Base-by-base conservation (phyloP, 2,797 vertebrate species). In the Gymnoscopelus microlampas region DNA sequence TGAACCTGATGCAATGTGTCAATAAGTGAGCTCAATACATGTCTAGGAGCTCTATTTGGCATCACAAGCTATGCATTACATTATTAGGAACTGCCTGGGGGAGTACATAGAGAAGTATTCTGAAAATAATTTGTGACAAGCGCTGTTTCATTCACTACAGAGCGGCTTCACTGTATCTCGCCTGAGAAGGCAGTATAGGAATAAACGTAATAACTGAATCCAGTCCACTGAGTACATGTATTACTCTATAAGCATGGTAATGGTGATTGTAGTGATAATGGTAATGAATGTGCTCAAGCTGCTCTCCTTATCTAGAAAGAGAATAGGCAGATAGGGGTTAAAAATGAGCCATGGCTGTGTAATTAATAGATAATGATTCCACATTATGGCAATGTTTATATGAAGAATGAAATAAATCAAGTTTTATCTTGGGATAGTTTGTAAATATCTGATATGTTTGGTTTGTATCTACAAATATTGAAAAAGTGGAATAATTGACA, bases 221-320 rank as follows among this genome's bases (percentile, higher is more conserved):
- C 70, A 29, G 68, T 69, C 39, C 4, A 48, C 39, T 76, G 53
- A 85, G 57, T 0, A 19, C 24, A 23, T 71, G 80, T 86, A 87
- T 87, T 88, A 87, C 82, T 77, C 85, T 81, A 79, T 85, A 71
- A 59, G 26, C 69, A 49, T 7, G 73, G 77, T 89, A 85, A 89
- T 81, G 84, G 85, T 83, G 86, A 87, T 87, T 85, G 80, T 83
- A 81, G 89, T 84, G 87, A 87, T 88, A 87, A 89, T 92, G 81
- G 70, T 88, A 92, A 92, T 90, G 86, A 91, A 90, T 85, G 80
- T 88, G 86, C 86, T 88, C 90, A 91, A 89, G 91, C 84, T 84
- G 78, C 83, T 74, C 48, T 80, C 85, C 86, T 91, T 87, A 88
- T 88, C 84, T 72, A 85, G 53, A 50, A 78, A 89, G 77, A 84